A percentile compares a stretch with the other conserved stretches of the same genome.
Evolutionary conservation across 2,113 vertebrate species (phyloP).

Genomic region (Rhinichthys klamathensis): DNA sequence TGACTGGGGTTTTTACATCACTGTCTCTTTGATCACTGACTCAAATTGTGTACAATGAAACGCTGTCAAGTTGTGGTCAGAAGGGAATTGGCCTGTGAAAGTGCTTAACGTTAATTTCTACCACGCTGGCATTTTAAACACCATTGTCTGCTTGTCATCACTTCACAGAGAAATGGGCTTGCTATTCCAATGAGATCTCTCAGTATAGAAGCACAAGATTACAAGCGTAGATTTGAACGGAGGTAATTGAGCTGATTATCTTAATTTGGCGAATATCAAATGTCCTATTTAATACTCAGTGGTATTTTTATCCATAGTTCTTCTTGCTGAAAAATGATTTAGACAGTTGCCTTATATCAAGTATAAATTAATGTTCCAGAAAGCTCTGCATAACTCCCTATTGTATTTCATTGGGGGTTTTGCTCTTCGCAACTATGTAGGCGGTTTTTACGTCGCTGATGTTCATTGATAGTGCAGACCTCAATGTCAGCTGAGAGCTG

Average conservation of each 20-base stretch:
- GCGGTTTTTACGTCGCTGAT: background rate
- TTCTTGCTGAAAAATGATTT: background rate
- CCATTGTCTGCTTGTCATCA: slow-evolving; percentile 50
- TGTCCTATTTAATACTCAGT: slow-evolving; percentile 19
- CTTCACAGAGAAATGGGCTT: slow-evolving; percentile 34
- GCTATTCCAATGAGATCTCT: slow-evolving; percentile 31
- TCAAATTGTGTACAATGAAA: slow-evolving; percentile 37
- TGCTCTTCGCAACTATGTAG: background rate
- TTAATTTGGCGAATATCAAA: slow-evolving; percentile 22
- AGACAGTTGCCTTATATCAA: background rate
- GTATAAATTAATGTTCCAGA: background rate
- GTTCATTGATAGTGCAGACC: background rate
- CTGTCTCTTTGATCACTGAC: slow-evolving; percentile 42
- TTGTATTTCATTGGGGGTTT: background rate
- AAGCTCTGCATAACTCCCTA: background rate
- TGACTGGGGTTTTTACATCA: slow-evolving; percentile 1
- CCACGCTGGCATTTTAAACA: slow-evolving; percentile 46
- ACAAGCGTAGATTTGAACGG: background rate
- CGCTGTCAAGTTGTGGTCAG: slow-evolving; percentile 36
- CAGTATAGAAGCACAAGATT: slow-evolving; percentile 19
- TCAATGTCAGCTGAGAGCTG: slow-evolving; percentile 2
- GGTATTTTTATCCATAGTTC: slow-evolving; percentile 27
- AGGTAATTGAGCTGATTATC: slow-evolving; percentile 35
- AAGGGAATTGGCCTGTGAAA: slow-evolving; percentile 38
- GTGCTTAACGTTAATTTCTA: slow-evolving; percentile 50